phyloP scores from a whole-genome alignment of 2,797 vertebrate species.

The Pempheris klunzingeri region DNA sequence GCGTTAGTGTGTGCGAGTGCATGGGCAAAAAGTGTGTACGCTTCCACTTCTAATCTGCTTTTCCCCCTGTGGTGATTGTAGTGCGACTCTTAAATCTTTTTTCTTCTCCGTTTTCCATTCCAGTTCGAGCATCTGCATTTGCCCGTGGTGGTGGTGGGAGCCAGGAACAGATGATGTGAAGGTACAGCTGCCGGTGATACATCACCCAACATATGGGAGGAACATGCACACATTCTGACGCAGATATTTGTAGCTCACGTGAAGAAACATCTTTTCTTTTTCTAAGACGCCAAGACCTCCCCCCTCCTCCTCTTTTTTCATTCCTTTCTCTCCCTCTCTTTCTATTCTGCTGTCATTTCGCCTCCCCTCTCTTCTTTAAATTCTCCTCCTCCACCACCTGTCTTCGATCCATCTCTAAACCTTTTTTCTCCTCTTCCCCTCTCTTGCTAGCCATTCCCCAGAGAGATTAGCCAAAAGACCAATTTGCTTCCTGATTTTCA shows the following conservation, averaged over 20 bases:
- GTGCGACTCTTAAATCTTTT: slow-evolving; percentile 24
- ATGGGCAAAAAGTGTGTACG: slow-evolving; percentile 3
- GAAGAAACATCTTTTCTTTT: slow-evolving; percentile 6
- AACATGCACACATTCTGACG: not conserved
- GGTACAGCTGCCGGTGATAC: slow-evolving; percentile 32
- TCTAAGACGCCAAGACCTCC: not conserved
- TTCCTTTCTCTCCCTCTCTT: not conserved
- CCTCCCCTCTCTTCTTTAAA: not conserved
- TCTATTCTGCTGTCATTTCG: not conserved
- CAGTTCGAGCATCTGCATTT: slow-evolving; percentile 24
- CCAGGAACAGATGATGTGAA: slow-evolving; percentile 7
- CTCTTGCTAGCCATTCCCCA: slow-evolving; percentile 27
- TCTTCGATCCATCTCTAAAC: not conserved
- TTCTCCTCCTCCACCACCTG: not conserved
- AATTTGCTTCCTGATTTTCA: slow-evolving; percentile 66
- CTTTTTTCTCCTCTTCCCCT: not conserved
- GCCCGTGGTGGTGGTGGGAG: not conserved
- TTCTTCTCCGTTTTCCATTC: not conserved
- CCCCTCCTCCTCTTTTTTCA: not conserved
- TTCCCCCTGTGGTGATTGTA: slow-evolving; percentile 8
- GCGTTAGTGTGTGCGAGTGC: not conserved
- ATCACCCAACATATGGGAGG: slow-evolving; percentile 27
- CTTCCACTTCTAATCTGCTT: slow-evolving; percentile 8
- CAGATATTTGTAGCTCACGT: not conserved
- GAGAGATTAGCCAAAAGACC: slow-evolving; percentile 66